Evolutionary conservation across 2,113 vertebrate genomes (phyloP), one percentile per base, ranked within the genome.

Genomic region (Percopsis transmontana): DNA sequence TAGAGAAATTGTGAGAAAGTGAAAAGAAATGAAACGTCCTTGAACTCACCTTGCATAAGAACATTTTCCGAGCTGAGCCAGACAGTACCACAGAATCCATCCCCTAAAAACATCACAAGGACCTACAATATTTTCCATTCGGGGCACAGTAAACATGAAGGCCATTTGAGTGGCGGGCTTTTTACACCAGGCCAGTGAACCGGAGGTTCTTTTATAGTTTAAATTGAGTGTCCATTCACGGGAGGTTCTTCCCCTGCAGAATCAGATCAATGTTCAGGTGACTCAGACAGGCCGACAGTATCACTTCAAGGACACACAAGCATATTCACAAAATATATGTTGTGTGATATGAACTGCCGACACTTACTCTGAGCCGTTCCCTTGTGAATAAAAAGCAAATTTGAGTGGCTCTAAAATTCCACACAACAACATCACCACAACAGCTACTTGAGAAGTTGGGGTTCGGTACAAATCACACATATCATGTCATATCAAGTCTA

Each of bases 51-150:
- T 69, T 76, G 72, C 14, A 9, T 33, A 33, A 7, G 27, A 7
- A 33, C 27, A 54, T 27, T 18, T 2, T 42, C 27, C 64, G 39
- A 65, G 71, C 62, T 58, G 69, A 85, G 54, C 10, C 52, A 68
- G 64, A 66, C 55, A n/a, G n/a, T 58, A 53, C 66, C 13, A 24
- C 39, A 68, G 8, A 33, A 7, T 6, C 27, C 27, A 33, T 33
- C 27, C 5, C 27, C 27, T 33, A 33, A 5, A 33, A 33, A 33
- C 27, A 33, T 8, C 20, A 14, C 3, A 20, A 77, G 27, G 27
- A 5, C 27, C 27, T 6, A 33, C 4, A n/a, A n/a, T n/a, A n/a
- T n/a, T n/a, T n/a, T n/a, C 70, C 23, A 80, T 27, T 47, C 64
- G 19, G 27, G 12, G 10, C 58, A 52, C 65, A 9, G 50, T 60